phyloP scores from a whole-genome alignment of 2,113 vertebrate genomes.

The Plecturocebus donacophilus region DNA sequence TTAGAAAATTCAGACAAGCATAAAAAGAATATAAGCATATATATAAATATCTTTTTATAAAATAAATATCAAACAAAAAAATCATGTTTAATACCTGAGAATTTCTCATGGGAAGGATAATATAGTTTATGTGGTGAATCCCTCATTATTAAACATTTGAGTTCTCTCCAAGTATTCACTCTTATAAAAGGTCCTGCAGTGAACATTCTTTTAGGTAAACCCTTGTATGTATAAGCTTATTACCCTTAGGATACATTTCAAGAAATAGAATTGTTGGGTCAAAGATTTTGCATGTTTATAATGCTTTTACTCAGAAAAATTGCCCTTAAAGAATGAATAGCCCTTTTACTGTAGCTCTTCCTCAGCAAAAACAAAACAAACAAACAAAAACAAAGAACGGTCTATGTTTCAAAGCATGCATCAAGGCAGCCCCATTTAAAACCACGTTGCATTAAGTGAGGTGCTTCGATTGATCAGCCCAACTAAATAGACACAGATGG shows the following conservation, averaged over 20 bases:
- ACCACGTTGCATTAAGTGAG: background rate
- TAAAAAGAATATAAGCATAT: slow-evolving; percentile 37
- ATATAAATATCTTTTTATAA: background rate
- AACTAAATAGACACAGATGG: background rate
- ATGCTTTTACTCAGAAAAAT: background rate
- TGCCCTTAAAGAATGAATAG: background rate
- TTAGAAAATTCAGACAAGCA: background rate
- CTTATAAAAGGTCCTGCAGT: background rate
- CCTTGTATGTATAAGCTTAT: background rate
- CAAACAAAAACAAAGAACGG: background rate
- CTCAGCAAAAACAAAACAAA: background rate
- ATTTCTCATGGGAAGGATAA: background rate
- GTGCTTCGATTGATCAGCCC: background rate
- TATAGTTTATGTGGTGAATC: background rate
- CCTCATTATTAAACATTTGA: background rate
- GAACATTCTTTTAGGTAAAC: background rate
- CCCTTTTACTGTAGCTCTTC: background rate
- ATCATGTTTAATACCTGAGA: background rate
- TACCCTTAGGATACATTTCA: background rate
- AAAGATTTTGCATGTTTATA: background rate
- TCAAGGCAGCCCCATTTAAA: background rate
- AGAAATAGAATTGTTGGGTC: background rate
- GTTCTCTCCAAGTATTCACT: background rate
- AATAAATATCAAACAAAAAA: background rate
- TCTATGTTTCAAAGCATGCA: background rate